Evolutionary conservation across 2,113 vertebrate genomes (phyloP), one percentile per base, ranked within the genome.

Genomic region (Trachemys scripta): DNA sequence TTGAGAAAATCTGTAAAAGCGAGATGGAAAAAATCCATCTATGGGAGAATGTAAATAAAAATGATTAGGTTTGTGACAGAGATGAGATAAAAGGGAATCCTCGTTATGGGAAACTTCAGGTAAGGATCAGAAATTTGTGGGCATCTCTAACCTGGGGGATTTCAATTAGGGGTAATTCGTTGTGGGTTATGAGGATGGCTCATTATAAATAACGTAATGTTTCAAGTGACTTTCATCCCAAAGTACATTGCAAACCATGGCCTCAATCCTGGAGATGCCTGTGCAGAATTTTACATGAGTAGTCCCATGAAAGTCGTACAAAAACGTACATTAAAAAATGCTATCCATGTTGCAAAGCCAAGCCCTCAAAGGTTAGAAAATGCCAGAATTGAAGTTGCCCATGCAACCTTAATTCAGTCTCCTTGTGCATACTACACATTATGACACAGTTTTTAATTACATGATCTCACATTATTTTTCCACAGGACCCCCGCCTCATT

Each of bases 201-300:
- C 62, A 69, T 69, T n/a, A 69, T 65, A 13, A 6, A 5, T 17
- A 49, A 27, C 24, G 10, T 0, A 0, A n/a, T 19, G 20, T 59
- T 24, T 87, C 0, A 0, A 62, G 31, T 47, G 25, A 5, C 5
- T 85, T 72, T 72, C 47, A 27, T 25, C 7, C 24, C 10, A 47
- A 35, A 54, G 25, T 20, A 49, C 11, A 5, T 56, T 93, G 35
- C 35, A 56, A 35, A 11, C 6, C 5, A 14, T 20, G 51, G 62
- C 38, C 38, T 82, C 82, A 25, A 35, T 88, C 3, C 29, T 50
- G 0, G 1, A n/a, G 88, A 10, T 9, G 20, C 49, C 85, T 85
- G 14, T 91, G 38, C 3, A 83, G 5, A 6, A 47, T 10, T 75
- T 22, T 20, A 45, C 59, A 53, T 12, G 8, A 11, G 11, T 38